Percentiles rank a stretch among this genome's conserved stretches.
Evolutionary conservation across 2,113 vertebrate species (phyloP).

Genomic region (Pholis gunnellus): DNA sequence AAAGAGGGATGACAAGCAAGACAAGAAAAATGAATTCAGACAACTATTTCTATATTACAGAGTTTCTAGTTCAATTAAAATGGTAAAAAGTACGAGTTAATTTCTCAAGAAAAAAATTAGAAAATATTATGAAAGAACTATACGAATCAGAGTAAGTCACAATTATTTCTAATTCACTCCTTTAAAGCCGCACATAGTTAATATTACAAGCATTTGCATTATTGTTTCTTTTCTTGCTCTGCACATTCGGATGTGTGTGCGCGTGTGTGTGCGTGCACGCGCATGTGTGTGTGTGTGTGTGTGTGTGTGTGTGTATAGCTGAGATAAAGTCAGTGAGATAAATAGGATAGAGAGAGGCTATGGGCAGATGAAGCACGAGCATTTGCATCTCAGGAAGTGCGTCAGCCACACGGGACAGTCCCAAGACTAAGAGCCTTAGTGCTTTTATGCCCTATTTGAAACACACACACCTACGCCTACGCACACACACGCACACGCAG

Average conservation of each 20-base stretch:
- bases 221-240: background rate
- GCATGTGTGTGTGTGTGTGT: too few species aligned
- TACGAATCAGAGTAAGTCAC: background rate
- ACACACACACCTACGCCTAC: background rate
- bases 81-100: too few species aligned
- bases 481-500: background rate
- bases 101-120: background rate
- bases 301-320: background rate
- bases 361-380: slow-evolving; percentile 51
- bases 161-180: background rate
- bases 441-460: slow-evolving; percentile 41
- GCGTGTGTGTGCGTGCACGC: background rate
- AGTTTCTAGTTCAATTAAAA: background rate
- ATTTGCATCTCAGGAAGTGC: slow-evolving; percentile 82
- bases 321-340: slow-evolving; percentile 5
- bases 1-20: slow-evolving; percentile 2
- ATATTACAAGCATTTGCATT: too few species aligned
- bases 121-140: background rate
- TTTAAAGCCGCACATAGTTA: too few species aligned
- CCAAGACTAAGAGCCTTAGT: slow-evolving; percentile 41
- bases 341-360: slow-evolving; percentile 26
- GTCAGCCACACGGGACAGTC: slow-evolving; percentile 75
- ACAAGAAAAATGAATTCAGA: too few species aligned
- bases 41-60: background rate
- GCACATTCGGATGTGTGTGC: background rate